A percentile compares a stretch with the other conserved stretches of the same genome.
Conservation (phyloP, 1,140 invertebrate genomes). For the Penaeus chinensis region DNA sequence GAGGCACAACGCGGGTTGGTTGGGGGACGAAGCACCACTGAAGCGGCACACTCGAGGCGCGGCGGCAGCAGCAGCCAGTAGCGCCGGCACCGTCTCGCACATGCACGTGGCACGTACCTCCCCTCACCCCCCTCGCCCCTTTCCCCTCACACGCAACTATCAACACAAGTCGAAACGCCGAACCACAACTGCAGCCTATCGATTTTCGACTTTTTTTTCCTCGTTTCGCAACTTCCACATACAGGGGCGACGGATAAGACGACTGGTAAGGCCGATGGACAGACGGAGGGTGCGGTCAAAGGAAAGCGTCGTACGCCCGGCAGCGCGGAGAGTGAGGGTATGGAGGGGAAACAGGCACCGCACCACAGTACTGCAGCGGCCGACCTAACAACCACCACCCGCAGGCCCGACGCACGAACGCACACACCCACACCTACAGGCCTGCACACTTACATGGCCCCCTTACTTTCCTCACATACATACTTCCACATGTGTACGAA, state of each 20-base stretch:
- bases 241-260: neutral
- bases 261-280: neutral
- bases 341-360: neutral
- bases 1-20: constrained; percentile 17
- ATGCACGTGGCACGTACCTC: constrained; percentile 21
- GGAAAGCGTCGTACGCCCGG: constrained; percentile 4
- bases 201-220: neutral
- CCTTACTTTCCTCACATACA: no score
- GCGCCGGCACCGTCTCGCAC: constrained; percentile 21
- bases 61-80: constrained; percentile 9
- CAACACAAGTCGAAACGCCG: neutral
- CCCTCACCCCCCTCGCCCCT: constrained; percentile 1
- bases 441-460: no score
- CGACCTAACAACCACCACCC: constrained; percentile 3
- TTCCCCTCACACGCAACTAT: constrained; percentile 17
- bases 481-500: no score
- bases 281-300: neutral
- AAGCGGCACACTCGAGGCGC: neutral
- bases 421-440: constrained; percentile 23
- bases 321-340: constrained; percentile 16
- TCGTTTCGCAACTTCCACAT: neutral
- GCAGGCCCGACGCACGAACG: constrained; percentile 6
- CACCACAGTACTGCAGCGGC: constrained; percentile 34
- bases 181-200: neutral
- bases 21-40: constrained; percentile 20